These are phyloP conservation scores for Diaprepes abbreviatus DNA, from an alignment of 2,888 invertebrate genomes.

Conservation along the genomic window DNA sequence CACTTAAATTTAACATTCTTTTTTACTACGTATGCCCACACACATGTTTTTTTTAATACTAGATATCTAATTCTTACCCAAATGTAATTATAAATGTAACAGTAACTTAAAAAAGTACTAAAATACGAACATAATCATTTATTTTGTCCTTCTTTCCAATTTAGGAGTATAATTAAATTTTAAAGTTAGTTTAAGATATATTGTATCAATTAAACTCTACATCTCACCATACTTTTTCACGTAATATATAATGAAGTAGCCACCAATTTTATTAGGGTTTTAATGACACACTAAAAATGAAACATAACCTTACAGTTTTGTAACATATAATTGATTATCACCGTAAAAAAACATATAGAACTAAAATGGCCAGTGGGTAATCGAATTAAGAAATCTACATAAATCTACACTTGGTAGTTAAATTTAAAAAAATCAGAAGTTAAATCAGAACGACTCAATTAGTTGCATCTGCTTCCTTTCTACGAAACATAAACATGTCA, in stretches of 20 bases:
- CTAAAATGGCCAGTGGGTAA: background rate
- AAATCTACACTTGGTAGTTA: constrained; percentile 1
- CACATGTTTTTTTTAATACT: too few species aligned
- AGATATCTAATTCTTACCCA: too few species aligned
- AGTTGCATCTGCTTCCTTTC: background rate
- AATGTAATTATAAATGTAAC: too few species aligned
- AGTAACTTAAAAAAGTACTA: too few species aligned
- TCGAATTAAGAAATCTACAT: constrained; percentile 12
- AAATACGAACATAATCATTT: too few species aligned
- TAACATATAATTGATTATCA: background rate
- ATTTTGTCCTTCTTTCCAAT: too few species aligned
- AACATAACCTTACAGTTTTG: background rate
- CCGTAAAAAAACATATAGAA: background rate
- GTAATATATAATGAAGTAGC: background rate
- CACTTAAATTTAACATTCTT: too few species aligned
- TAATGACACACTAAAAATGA: background rate
- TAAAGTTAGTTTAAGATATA: too few species aligned
- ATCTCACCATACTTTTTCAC: too few species aligned
- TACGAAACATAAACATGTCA: background rate
- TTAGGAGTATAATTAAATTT: too few species aligned
- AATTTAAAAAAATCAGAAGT: constrained; percentile 2
- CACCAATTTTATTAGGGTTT: background rate
- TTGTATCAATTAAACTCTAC: too few species aligned
- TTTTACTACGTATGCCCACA: too few species aligned
- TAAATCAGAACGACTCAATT: constrained; percentile 11